These are phyloP conservation scores for Torymus auratus DNA, from an alignment of 2,888 invertebrate species.

Conservation along the genomic window DNA sequence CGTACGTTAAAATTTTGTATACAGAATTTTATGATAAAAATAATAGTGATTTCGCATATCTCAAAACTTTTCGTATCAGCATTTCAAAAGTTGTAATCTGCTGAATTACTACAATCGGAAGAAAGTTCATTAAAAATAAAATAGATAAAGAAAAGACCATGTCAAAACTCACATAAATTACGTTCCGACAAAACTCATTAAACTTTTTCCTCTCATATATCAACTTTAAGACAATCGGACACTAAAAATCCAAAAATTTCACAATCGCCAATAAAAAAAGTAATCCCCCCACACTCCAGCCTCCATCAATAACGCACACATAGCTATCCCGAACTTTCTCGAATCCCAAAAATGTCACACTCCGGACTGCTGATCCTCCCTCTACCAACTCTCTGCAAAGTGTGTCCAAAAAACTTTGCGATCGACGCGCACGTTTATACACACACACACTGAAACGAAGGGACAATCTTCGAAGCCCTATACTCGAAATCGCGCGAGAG, in stretches of 20 bases:
- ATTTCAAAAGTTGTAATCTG: too few relatives aligned
- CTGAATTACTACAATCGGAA: too few relatives aligned
- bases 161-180: not conserved
- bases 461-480: slow-evolving; percentile 38
- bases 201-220: not conserved
- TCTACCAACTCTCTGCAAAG: not conserved
- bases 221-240: too few relatives aligned
- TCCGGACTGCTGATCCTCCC: not conserved
- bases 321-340: not conserved
- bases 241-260: too few relatives aligned
- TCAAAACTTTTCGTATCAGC: too few relatives aligned
- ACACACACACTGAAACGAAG: not conserved
- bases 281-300: not conserved
- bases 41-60: too few relatives aligned
- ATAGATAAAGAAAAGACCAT: too few relatives aligned
- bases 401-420: slow-evolving; percentile 46
- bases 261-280: too few relatives aligned
- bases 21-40: too few relatives aligned
- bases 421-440: slow-evolving; percentile 35
- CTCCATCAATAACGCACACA: slow-evolving; percentile 19
- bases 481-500: slow-evolving; percentile 27
- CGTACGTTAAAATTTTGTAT: too few relatives aligned
- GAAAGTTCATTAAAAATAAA: too few relatives aligned
- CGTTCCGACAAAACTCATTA: not conserved
- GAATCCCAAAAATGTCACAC: slow-evolving; percentile 26